Percentiles rank a stretch among this genome's conserved stretches.
phyloP scores from a whole-genome alignment of 1,140 invertebrate species.

The Tachypleus tridentatus region DNA sequence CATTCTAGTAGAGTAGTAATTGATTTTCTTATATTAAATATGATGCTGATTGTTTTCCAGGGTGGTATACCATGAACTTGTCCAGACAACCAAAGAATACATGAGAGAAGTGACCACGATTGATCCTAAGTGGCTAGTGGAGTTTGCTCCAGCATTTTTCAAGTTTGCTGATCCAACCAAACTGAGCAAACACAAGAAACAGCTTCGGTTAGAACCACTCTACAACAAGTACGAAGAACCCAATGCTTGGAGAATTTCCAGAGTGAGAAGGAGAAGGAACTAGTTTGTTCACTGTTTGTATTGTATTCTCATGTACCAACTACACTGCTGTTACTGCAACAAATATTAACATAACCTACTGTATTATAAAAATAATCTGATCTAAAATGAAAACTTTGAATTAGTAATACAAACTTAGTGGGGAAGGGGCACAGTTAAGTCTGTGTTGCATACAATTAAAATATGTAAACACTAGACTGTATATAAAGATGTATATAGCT shows the following conservation, averaged over 20 bases:
- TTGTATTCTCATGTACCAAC: too few relatives aligned
- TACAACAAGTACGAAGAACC: slow-evolving; percentile 99
- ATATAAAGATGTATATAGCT: too few relatives aligned
- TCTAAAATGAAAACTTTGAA: too few relatives aligned
- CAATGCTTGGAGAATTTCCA: slow-evolving; percentile 96
- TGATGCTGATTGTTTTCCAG: slow-evolving; percentile 38
- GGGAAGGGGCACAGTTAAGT: too few relatives aligned
- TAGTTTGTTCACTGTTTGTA: too few relatives aligned
- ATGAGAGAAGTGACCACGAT: slow-evolving; percentile 99
- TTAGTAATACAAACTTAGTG: too few relatives aligned
- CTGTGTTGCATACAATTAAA: too few relatives aligned
- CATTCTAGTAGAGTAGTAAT: too few relatives aligned
- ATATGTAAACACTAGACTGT: too few relatives aligned
- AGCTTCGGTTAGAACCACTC: slow-evolving; percentile 92
- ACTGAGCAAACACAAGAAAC: slow-evolving; percentile 98
- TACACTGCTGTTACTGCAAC: too few relatives aligned
- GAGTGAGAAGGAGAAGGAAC: slow-evolving; percentile 77
- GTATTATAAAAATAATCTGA: too few relatives aligned
- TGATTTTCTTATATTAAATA: slow-evolving; percentile 4
- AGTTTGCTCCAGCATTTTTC: slow-evolving; percentile 98
- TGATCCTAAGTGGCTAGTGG: slow-evolving; percentile 98
- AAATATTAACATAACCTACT: too few relatives aligned
- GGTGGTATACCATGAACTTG: slow-evolving; percentile 97
- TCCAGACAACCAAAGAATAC: slow-evolving; percentile 98
- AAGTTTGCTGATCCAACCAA: slow-evolving; percentile 99